Percentiles rank a stretch among this genome's conserved stretches.
Conservation (phyloP, 2,888 invertebrate species). For the Drosophila niveifrons region DNA sequence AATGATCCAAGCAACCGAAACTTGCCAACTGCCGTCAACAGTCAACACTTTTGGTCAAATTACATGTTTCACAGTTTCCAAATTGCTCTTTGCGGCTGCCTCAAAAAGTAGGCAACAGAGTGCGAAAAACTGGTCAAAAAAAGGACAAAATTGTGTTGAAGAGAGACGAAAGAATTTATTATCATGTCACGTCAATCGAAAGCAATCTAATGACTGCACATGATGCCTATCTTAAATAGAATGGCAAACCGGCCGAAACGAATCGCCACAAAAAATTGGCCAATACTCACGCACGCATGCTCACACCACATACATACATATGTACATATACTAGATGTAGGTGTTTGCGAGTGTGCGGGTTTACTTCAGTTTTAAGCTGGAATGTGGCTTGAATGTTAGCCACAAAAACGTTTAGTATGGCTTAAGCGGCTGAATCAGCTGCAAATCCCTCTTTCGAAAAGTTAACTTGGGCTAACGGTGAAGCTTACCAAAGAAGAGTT, state of each 20-base stretch:
- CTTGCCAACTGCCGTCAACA: constrained; percentile 44
- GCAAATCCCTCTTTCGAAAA: constrained; percentile 62
- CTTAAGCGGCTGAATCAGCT: constrained; percentile 76
- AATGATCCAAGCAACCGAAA: constrained; percentile 57
- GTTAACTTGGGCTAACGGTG: constrained; percentile 52
- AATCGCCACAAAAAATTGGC: constrained; percentile 39
- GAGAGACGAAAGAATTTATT: constrained; percentile 71
- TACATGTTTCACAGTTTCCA: constrained; percentile 40
- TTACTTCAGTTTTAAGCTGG: constrained; percentile 25
- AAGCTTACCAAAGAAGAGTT: constrained; percentile 47
- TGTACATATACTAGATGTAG: constrained; percentile 10
- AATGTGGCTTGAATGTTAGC: constrained; percentile 71
- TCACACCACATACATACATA: not conserved
- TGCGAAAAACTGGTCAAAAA: constrained; percentile 17
- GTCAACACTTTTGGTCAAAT: constrained; percentile 42
- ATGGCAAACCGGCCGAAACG: constrained; percentile 53
- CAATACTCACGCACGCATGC: constrained; percentile 38
- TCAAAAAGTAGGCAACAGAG: constrained; percentile 45
- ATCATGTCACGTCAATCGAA: constrained; percentile 83
- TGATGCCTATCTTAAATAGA: constrained; percentile 82
- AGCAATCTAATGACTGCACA: constrained; percentile 83
- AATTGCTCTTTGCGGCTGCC: constrained; percentile 15
- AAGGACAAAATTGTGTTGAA: constrained; percentile 10
- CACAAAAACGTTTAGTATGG: constrained; percentile 70
- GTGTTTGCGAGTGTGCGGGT: constrained; percentile 17